Base-by-base conservation (phyloP, 1,140 invertebrate species). In the Drosophila nasuta region DNA sequence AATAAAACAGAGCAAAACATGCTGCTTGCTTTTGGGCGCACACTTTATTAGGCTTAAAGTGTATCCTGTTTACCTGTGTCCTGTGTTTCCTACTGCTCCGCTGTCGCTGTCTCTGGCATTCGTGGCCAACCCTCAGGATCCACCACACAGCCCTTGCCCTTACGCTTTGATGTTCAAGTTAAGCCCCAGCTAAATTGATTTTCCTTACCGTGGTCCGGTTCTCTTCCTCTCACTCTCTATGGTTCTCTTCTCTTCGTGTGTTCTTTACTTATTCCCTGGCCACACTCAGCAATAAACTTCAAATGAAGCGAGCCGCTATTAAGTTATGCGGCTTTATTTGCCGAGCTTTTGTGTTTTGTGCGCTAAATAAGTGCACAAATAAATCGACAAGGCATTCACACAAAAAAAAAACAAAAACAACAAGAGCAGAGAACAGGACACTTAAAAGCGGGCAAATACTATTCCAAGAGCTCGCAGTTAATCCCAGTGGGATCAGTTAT, bases 111-210 rank as follows among this genome's bases (percentile, higher is more conserved):
- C 63, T 33, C 54, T 46, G 45, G 51, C 30, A n/a, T 28, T 54
- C 33, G 28, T 2, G 28, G 7, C 38, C 11, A 28, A 8, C 33
- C 11, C 48, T 43, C 48, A 11, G 43, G 13, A 41, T 25, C 20
- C 17, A 35, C 0, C 30, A 33, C 20, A 8, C 48, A 51, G 43
- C 48, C 58, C 74, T 73, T 72, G 70, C 15, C 64, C 79, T 72
- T 67, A 81, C 72, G 87, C 87, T 90, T 91, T 91, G 87, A 82
- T 83, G 87, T 91, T 77, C 67, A 62, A 57, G 51, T 77, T 83
- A 91, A 91, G 88, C 88, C 87, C 56, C 56, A 59, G 72, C 62
- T 65, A 91, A 91, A 91, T 91, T 91, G 87, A 91, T 91, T 90
- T 89, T 79, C 67, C 66, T 63, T 68, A 49, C 68, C 17, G 35